Evolutionary conservation across 1,140 invertebrate species (phyloP), one percentile per base, ranked within the genome.

Genomic region (Epicauta chinensis): DNA sequence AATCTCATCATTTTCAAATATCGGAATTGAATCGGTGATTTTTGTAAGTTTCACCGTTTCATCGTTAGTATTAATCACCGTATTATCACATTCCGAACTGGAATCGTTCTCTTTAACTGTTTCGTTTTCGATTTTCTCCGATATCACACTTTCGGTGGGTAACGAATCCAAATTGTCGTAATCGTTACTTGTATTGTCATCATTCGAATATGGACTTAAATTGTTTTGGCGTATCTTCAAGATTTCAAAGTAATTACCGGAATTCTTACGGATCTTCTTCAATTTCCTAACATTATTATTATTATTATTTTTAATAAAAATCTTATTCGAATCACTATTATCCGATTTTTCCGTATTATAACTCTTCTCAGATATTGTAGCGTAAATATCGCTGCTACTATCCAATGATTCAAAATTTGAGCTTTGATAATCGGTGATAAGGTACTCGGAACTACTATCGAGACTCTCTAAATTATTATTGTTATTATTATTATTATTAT

Each of bases 281-380:
- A 71, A 72, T 56, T 74, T 68, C 51, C 75, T 71, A 34, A 73
- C 74, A 2, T 75, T 69, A 15, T 75, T 75, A 56, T 75, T 75
- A 56, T 75, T 71, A 62, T 79, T 79, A 58, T 83, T 81, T 66
- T 83, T 84, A 16, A 79, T 76, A 56, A 78, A 81, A 2, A 78
- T 75, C 10, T 77, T 74, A 50, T 76, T 75, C 54, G 67, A 53
- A n/a, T n/a, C n/a, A n/a, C n/a, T n/a, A n/a, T 23, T 23, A 3
- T 23, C 23, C 23, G 23, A 23, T 35, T 58, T 62, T n/a, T 47
- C 38, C 0, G 45, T 51, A 15, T 69, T 65, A 37, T 71, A 65
- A 35, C 75, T 74, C 51, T 72, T 74, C 55, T 79, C 71, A 67
- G 75, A 69, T 71, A 77, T 51, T 65, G 73, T 66, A 62, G 74